Evolutionary conservation across 2,888 invertebrate species (phyloP), one percentile per base, ranked within the genome.

Genomic region (Eucera pruinosa): DNA sequence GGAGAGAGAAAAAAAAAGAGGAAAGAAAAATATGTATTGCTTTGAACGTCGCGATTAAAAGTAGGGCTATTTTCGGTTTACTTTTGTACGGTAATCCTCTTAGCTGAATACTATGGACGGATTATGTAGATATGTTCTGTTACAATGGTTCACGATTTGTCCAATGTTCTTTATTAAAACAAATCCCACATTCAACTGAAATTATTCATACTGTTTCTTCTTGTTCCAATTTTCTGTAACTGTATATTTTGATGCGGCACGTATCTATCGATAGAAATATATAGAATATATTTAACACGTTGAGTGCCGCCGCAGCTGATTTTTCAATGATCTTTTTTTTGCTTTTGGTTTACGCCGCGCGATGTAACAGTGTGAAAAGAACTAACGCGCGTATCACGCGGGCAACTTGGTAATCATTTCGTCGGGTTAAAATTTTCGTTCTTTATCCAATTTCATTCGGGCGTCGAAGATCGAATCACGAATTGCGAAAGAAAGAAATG

Each of bases 81-180:
- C 11, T 54, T 45, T 54, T 25, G 36, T 13, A 25, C 11, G 15
- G n/a, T 55, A 15, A 57, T 41, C 18, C 27, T 50, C 15, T 25
- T 41, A 36, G 4, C 23, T 36, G 47, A 41, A 58, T 60, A 45
- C 36, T 64, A 58, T 82, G 81, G 81, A 81, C 78, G 82, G 69
- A 81, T 73, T 57, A 33, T 39, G 27, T 43, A 66, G 41, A 61
- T 43, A 50, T 39, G 23, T 54, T 69, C 39, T 65, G 18, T 65
- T 61, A 60, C 13, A 36, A 64, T 68, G 13, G 20, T 30, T 36
- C 18, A 27, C 6, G 6, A n/a, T 68, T 45, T 50, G 27, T 64
- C 27, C 41, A 41, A 52, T 25, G 18, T 27, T 11, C 27, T 64
- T 64, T 41, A 27, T 50, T 64, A 39, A 64, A 64, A 64, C 18